Conservation (phyloP, 2,888 invertebrate genomes). For the Aromia moschata region DNA sequence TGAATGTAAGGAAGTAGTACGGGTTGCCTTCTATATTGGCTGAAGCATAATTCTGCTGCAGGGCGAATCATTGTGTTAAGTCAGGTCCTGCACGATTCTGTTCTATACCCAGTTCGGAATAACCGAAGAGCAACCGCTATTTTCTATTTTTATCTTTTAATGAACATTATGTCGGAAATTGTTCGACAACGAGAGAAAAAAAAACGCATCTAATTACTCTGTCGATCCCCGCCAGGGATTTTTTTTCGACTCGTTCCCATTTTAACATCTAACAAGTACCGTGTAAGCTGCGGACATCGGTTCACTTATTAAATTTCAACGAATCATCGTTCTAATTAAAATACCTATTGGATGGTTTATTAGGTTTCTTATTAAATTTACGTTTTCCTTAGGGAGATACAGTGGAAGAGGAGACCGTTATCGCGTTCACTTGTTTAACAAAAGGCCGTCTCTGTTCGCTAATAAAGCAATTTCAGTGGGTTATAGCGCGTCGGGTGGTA, state of each 20-base stretch:
- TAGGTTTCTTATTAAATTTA: slow-evolving; percentile 14
- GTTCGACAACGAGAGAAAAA: background rate
- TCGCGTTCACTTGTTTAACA: background rate
- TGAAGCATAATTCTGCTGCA: no score
- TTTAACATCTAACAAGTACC: background rate
- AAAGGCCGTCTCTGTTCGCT: background rate
- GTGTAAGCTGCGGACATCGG: background rate
- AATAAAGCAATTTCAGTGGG: background rate
- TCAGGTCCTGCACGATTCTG: no score
- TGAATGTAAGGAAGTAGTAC: no score
- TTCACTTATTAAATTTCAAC: slow-evolving; percentile 20
- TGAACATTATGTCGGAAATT: slow-evolving; percentile 2
- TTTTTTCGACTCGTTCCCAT: background rate
- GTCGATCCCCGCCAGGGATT: slow-evolving; percentile 6
- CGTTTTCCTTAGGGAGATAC: slow-evolving; percentile 1
- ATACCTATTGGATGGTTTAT: slow-evolving; percentile 9
- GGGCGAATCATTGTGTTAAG: no score
- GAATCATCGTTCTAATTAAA: slow-evolving; percentile 25
- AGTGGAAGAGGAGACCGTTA: background rate
- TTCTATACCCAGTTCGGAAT: no score
- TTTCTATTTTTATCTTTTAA: background rate
- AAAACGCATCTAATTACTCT: slow-evolving; percentile 13
- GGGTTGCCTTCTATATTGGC: no score
- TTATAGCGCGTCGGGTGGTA: background rate
- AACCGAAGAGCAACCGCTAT: no score